These are phyloP conservation scores for Perodicticus potto DNA, from an alignment of 2,797 vertebrate genomes.

Conservation along the genomic window DNA sequence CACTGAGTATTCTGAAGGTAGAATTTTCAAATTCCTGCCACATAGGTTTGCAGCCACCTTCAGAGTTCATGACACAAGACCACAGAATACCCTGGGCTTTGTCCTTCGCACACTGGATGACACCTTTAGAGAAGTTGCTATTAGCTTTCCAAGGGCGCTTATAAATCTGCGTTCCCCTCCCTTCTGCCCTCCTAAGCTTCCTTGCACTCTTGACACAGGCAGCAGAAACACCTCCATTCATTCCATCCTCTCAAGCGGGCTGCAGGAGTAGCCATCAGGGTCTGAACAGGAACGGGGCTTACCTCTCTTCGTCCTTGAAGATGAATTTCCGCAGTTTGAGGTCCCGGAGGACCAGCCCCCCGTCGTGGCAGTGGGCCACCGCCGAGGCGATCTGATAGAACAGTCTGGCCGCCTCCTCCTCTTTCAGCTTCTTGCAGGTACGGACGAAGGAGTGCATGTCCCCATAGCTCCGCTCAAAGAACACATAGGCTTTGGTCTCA, in stretches of 20 bases:
- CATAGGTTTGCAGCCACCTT: background rate
- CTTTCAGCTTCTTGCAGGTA: constrained; percentile 98
- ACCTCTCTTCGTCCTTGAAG: constrained; percentile 99
- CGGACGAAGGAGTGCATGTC: constrained; percentile 99
- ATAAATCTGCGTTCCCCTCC: background rate
- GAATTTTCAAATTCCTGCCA: background rate
- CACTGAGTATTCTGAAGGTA: background rate
- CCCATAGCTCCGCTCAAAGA: constrained; percentile 98
- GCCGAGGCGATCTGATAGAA: constrained; percentile 99
- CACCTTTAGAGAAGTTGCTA: fast-evolving
- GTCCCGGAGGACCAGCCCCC: constrained; percentile 97
- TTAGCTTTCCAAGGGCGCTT: background rate
- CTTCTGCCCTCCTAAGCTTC: background rate
- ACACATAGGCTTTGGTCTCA: constrained; percentile 97
- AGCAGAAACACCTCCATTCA: background rate
- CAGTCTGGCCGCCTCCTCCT: constrained; percentile 97
- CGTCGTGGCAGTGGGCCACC: constrained; percentile 98
- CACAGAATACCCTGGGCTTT: background rate
- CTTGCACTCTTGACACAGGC: background rate
- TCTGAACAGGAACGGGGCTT: constrained; percentile 74
- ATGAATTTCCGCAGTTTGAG: constrained; percentile 99
- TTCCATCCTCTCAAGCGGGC: background rate
- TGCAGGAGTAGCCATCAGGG: fast-evolving
- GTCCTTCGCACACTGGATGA: background rate
- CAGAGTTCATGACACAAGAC: background rate